Percentiles rank a stretch among this genome's conserved stretches.
These are phyloP conservation scores for Dromius quadrimaculatus DNA, from an alignment of 2,888 invertebrate species.

Conservation along the genomic window DNA sequence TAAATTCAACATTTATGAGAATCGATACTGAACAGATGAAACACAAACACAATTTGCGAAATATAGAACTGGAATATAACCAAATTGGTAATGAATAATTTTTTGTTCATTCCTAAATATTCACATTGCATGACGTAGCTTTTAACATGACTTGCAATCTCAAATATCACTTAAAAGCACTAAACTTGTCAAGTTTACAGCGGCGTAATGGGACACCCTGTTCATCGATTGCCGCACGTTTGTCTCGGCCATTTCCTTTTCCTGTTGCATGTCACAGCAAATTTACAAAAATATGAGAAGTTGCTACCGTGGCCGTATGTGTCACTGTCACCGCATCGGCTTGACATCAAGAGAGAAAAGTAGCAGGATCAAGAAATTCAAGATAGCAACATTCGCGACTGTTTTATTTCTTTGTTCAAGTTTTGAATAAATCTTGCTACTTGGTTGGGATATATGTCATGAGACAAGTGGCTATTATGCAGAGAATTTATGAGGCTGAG, in stretches of 20 bases:
- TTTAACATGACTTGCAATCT: too few species aligned
- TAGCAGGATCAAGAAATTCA: constrained; percentile 12
- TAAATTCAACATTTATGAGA: constrained; percentile 4
- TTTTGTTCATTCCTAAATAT: too few species aligned
- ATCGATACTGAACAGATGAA: not conserved
- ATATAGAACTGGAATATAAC: not conserved
- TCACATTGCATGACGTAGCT: too few species aligned
- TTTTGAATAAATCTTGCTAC: constrained; percentile 25
- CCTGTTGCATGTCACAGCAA: constrained; percentile 41
- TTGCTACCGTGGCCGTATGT: constrained; percentile 35
- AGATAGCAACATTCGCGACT: constrained; percentile 9
- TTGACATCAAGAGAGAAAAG: not conserved
- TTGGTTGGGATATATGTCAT: constrained; percentile 20
- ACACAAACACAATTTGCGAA: not conserved
- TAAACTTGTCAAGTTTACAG: not conserved
- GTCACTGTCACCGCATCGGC: constrained; percentile 36
- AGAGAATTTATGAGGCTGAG: constrained; percentile 2
- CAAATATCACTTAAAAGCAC: not conserved
- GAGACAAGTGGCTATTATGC: constrained; percentile 31
- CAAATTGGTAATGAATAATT: not conserved
- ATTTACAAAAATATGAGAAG: constrained; percentile 48
- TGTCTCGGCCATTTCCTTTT: constrained; percentile 37
- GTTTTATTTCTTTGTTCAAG: constrained; percentile 21
- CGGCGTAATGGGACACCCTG: constrained; percentile 15
- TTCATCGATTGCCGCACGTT: not conserved